Evolutionary conservation across 2,888 invertebrate genomes (phyloP).

Genomic region (Macroteleia sp.): DNA sequence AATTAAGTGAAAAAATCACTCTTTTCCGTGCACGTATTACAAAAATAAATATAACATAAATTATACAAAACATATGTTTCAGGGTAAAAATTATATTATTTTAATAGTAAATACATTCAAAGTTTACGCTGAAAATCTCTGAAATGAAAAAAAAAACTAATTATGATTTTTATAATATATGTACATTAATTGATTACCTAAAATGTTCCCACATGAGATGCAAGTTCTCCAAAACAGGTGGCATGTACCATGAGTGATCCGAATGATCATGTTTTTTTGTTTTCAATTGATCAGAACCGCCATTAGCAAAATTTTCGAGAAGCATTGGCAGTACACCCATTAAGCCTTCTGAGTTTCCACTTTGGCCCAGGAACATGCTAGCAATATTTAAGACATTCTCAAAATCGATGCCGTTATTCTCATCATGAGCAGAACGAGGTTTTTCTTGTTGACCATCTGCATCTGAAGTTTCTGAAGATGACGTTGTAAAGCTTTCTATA

Average conservation of each 20-base stretch:
- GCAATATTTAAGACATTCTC: conserved; percentile 76
- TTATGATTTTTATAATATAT: too few species aligned
- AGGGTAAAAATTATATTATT: too few species aligned
- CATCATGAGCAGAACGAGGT: conserved; percentile 40
- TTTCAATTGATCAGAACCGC: conserved; percentile 86
- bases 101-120: too few species aligned
- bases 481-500: conserved; percentile 67
- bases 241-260: conserved; percentile 89
- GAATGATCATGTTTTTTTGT: conserved; percentile 87
- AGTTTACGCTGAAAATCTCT: too few species aligned
- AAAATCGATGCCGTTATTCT: conserved; percentile 72
- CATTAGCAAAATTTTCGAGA: conserved; percentile 87
- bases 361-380: conserved; percentile 78
- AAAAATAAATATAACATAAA: too few species aligned
- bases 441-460: conserved; percentile 40
- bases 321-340: conserved; percentile 88
- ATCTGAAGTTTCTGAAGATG: not conserved
- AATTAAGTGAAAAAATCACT: too few species aligned
- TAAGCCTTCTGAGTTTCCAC: conserved; percentile 84
- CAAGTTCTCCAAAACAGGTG: conserved; percentile 88
- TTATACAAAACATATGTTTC: too few species aligned
- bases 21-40: too few species aligned
- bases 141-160: too few species aligned
- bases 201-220: conserved; percentile 92
- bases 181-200: conserved; percentile 70